phyloP scores from a whole-genome alignment of 2,888 invertebrate species.

The Phanerotoma sp. region DNA sequence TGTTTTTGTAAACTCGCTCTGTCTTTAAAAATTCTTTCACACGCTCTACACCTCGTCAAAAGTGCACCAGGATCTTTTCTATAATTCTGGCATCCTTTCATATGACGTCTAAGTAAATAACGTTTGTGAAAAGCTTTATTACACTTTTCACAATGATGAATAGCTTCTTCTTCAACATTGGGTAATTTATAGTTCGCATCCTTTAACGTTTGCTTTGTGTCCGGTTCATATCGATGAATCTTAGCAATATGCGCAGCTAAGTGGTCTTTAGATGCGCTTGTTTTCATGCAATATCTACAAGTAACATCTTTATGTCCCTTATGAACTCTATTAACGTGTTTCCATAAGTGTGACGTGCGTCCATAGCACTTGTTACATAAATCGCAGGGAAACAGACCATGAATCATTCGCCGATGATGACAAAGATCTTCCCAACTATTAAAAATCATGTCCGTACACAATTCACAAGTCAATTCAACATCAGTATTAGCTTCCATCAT shows the following conservation, averaged over 20 bases:
- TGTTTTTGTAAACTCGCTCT: slow-evolving; percentile 61
- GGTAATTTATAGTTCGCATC: slow-evolving; percentile 53
- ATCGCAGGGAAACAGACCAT: slow-evolving; percentile 64
- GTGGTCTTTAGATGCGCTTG: slow-evolving; percentile 63
- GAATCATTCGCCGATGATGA: slow-evolving; percentile 60
- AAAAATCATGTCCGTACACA: slow-evolving; percentile 54
- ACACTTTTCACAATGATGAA: slow-evolving; percentile 62
- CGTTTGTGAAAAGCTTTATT: slow-evolving; percentile 62
- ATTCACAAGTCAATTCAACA: slow-evolving; percentile 46
- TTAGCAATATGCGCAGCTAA: slow-evolving; percentile 62
- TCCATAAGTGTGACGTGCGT: slow-evolving; percentile 65
- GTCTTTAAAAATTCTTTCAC: slow-evolving; percentile 62
- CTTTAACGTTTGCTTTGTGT: slow-evolving; percentile 44
- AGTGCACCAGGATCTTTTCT: slow-evolving; percentile 58
- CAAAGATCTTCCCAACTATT: slow-evolving; percentile 59
- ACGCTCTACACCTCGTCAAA: slow-evolving; percentile 62
- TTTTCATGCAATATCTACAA: slow-evolving; percentile 63
- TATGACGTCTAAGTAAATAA: slow-evolving; percentile 62
- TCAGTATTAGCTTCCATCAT: slow-evolving; percentile 26
- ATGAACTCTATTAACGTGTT: slow-evolving; percentile 64
- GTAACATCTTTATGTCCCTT: slow-evolving; percentile 64
- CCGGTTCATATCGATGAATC: slow-evolving; percentile 57
- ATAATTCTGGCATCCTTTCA: slow-evolving; percentile 62
- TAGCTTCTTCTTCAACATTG: slow-evolving; percentile 57
- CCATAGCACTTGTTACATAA: slow-evolving; percentile 65